Evolutionary conservation across 1,140 invertebrate genomes (phyloP).

Genomic region (Brachionus plicatilis): DNA sequence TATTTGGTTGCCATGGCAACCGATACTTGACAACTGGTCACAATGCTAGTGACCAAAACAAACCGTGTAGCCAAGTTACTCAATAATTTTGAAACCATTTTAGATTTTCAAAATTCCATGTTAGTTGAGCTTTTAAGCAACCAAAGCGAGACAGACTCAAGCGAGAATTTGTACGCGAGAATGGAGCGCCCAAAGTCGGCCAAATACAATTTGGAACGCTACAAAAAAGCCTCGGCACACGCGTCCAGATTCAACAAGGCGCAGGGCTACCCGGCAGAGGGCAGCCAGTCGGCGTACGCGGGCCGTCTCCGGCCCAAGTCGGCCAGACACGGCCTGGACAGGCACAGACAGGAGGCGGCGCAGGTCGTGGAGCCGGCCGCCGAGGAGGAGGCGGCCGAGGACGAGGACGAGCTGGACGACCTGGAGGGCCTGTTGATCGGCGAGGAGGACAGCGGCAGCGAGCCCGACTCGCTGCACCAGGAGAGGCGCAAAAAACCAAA

Average conservation of each 20-base stretch:
- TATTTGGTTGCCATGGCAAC: neutral
- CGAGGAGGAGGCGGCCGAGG: neutral
- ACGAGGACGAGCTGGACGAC: constrained; percentile 15
- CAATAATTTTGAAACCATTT: neutral
- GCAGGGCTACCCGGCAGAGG: neutral
- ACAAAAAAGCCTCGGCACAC: neutral
- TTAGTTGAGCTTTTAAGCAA: constrained; percentile 1
- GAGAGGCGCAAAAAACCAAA: neutral
- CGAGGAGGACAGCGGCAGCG: constrained; percentile 6
- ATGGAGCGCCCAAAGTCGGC: constrained; percentile 38
- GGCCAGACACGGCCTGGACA: constrained; percentile 9
- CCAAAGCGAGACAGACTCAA: neutral
- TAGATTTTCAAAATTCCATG: neutral
- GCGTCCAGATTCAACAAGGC: neutral
- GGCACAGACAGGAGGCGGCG: neutral
- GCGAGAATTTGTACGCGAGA: neutral
- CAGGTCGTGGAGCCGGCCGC: neutral
- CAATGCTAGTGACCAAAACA: neutral
- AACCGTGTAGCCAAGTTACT: neutral
- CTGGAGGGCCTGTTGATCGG: constrained; percentile 17
- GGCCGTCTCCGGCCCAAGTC: neutral
- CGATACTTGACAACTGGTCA: neutral
- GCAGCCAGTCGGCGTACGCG: constrained; percentile 16
- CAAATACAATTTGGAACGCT: constrained; percentile 37
- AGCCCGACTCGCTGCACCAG: neutral